Evolutionary conservation across 2,797 vertebrate genomes (phyloP).

Genomic region (Lithobates sylvaticus): DNA sequence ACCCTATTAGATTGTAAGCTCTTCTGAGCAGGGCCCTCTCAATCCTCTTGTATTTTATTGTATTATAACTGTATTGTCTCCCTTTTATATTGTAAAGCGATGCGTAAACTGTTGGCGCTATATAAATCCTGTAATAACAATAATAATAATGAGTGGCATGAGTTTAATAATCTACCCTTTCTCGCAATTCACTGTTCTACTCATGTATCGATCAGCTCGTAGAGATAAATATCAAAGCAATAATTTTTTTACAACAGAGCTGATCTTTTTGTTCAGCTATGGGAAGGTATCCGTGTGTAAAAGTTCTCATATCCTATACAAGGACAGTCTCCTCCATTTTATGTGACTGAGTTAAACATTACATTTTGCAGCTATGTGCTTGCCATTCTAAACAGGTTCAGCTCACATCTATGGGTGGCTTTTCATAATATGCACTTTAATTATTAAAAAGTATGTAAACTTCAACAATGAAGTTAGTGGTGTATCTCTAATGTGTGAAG

Average conservation of each 20-base stretch:
- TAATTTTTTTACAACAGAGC: background rate
- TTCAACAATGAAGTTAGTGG: too few relatives aligned
- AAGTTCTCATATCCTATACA: background rate
- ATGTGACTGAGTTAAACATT: slow-evolving; percentile 2
- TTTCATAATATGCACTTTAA: background rate
- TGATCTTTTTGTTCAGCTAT: background rate
- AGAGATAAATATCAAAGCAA: background rate
- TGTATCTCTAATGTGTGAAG: too few relatives aligned
- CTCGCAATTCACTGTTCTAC: background rate
- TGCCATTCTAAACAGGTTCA: background rate
- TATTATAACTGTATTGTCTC: too few relatives aligned
- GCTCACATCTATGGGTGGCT: background rate
- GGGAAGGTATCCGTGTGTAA: background rate
- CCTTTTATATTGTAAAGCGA: too few relatives aligned
- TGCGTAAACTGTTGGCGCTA: too few relatives aligned
- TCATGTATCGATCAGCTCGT: background rate
- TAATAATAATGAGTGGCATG: too few relatives aligned
- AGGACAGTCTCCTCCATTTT: background rate
- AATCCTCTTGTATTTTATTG: too few relatives aligned
- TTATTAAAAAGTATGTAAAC: background rate
- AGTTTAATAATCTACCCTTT: background rate
- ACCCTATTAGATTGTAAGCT: too few relatives aligned
- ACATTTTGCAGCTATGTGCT: background rate
- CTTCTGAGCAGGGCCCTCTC: too few relatives aligned
- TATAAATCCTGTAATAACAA: too few relatives aligned